These are phyloP conservation scores for Channallabes apus DNA, from an alignment of 2,797 vertebrate species.

Conservation along the genomic window DNA sequence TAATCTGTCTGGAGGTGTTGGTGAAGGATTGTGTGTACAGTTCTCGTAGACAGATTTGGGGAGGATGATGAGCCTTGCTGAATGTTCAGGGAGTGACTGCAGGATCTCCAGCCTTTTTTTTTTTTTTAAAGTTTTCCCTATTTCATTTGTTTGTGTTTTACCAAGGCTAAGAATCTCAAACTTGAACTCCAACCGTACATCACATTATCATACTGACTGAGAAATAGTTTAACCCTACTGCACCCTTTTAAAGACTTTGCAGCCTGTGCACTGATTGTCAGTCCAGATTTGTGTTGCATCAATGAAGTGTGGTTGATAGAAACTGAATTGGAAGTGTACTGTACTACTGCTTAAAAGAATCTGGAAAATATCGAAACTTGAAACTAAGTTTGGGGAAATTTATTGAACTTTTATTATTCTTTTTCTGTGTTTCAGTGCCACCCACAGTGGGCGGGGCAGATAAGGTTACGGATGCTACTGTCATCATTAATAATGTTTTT, in stretches of 20 bases:
- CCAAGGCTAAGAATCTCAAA: too few relatives aligned
- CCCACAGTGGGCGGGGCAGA: slow-evolving; percentile 82
- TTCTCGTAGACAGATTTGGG: too few relatives aligned
- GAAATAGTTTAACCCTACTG: background rate
- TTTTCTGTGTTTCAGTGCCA: slow-evolving; percentile 74
- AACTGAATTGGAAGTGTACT: background rate
- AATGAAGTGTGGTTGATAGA: background rate
- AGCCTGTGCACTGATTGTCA: background rate
- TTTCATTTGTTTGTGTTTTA: too few relatives aligned
- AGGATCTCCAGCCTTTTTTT: too few relatives aligned
- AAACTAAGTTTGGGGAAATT: background rate
- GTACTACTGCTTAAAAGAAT: too few relatives aligned
- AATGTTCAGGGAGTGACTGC: too few relatives aligned
- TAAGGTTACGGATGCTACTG: slow-evolving; percentile 77
- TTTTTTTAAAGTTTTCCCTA: too few relatives aligned
- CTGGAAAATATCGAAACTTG: background rate
- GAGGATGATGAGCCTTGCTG: too few relatives aligned
- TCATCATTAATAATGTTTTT: slow-evolving; percentile 80
- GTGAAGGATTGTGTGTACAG: too few relatives aligned
- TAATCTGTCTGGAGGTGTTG: too few relatives aligned
- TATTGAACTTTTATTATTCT: background rate
- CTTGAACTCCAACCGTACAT: background rate
- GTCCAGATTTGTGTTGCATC: background rate
- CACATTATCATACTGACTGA: background rate
- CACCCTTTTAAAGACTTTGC: background rate